Evolutionary conservation across 2,113 vertebrate genomes (phyloP), one percentile per base, ranked within the genome.

Genomic region (Bungarus multicinctus): DNA sequence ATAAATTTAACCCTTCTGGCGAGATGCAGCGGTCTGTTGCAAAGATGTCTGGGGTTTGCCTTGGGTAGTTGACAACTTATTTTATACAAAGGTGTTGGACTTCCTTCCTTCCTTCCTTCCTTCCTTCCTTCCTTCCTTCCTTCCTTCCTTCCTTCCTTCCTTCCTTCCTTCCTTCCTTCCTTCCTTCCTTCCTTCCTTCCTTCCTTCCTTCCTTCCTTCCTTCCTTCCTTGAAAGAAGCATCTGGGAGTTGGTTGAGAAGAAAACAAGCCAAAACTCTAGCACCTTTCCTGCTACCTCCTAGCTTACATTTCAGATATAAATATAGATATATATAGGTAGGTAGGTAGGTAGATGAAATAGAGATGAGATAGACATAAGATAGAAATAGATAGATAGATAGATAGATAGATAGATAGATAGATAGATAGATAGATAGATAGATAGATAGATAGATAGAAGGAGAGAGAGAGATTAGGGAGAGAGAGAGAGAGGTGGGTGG

Each of bases 1-100:
- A 98, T 97, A 98, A 97, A 98, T 98, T 98, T 98, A 98, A 98
- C 98, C 97, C 97, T 98, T 97, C 96, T 97, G 53, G 64, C 96
- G 95, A 92, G 97, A 92, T 88, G 87, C 94, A 94, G 60, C 93
- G 93, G 88, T 92, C 91, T 50, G n/a, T 20, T 88, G 43, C 94
- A 93, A 93, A 88, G 53, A 92, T 18, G 92, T 90, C 89, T 93
- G 25, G 69, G 91, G 60, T 54, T 30, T 58, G 90, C 34, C 89
- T 93, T 93, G 93, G 2, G 34, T 10, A 14, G 4, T 94, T 91
- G 94, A n/a, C 94, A 93, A 95, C 90, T 94, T 92, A 86, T 91
- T 94, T 92, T 89, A 1, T 87, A 10, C 92, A 91, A 91, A 93
- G 92, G 93, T 93, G 91, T 87, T 54, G 50, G 50, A 52, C 50